These are phyloP conservation scores for Cuculus canorus DNA, from an alignment of 2,797 vertebrate species.

Conservation along the genomic window DNA sequence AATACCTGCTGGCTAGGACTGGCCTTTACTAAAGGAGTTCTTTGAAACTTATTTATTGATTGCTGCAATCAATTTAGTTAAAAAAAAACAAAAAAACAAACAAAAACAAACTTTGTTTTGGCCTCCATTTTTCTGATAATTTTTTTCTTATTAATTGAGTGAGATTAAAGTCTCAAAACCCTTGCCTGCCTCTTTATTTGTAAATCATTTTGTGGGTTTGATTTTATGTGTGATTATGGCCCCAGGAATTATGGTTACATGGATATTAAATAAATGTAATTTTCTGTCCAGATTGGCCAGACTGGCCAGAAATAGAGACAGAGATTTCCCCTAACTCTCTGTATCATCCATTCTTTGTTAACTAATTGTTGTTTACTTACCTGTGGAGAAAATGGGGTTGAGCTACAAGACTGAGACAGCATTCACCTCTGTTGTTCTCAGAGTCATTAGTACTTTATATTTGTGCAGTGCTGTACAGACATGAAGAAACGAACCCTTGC, in stretches of 20 bases:
- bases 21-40: conserved; percentile 41
- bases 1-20: conserved; percentile 47
- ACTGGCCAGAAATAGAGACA: neutral
- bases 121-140: neutral
- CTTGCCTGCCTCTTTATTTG: neutral
- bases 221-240: neutral
- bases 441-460: neutral
- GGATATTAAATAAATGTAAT: neutral
- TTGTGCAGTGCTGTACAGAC: neutral
- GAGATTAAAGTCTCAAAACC: neutral
- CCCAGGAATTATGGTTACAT: neutral
- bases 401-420: neutral
- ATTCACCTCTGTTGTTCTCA: neutral
- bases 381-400: neutral
- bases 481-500: neutral
- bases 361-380: neutral
- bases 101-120: neutral
- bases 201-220: neutral
- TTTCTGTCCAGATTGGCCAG: neutral
- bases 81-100: too few relatives aligned
- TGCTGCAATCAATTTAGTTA: conserved; percentile 7
- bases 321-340: neutral
- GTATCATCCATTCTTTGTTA: neutral
- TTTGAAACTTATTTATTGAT: conserved; percentile 59
- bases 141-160: neutral